Evolutionary conservation across 1,140 invertebrate genomes (phyloP), one percentile per base, ranked within the genome.

Genomic region (Aphidius gifuensis): DNA sequence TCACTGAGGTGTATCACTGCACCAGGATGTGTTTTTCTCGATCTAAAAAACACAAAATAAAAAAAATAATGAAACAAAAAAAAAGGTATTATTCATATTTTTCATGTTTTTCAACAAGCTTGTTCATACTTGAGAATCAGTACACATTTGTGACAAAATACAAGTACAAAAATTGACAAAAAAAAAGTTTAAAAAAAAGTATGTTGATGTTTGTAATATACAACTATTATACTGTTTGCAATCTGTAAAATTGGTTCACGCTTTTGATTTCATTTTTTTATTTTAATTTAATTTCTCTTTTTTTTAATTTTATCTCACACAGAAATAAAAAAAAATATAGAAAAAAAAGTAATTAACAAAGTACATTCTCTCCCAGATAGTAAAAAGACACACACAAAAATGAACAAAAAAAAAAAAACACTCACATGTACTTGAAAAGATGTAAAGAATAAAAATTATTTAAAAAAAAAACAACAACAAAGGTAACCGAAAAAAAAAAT

Each of bases 1-100:
- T 98, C 96, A 83, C 92, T 93, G 72, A 98, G 87, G 82, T 96
- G 94, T 69, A 98, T 90, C 66, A 98, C 91, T 65, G 92, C 84
- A 63, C 96, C 96, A 59, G 96, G 96, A 85, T 97, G 95, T 67
- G 92, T 96, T 83, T 93, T 93, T 76, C 94, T 86, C 74, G 90
- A 92, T 72, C 96, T 98, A 84, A 87, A 90, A 78, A 71, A n/a
- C 54, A 58, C 23, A 9, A 61, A 9, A 11, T n/a, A 45, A 61
- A 61, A 60, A 60, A 60, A 44, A 39, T 6, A 23, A 45, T 45
- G 8, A 40, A 53, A 55, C 39, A n/a, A 7, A 39, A 43, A 38
- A 53, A 61, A 39, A 47, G 21, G 56, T 47, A 40, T 21, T 40
- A 59, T 50, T 9, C 5, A 11, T 60, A 51, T 58, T 58, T 44